phyloP scores from a whole-genome alignment of 2,888 invertebrate species.

The Flexamia atlantica region DNA sequence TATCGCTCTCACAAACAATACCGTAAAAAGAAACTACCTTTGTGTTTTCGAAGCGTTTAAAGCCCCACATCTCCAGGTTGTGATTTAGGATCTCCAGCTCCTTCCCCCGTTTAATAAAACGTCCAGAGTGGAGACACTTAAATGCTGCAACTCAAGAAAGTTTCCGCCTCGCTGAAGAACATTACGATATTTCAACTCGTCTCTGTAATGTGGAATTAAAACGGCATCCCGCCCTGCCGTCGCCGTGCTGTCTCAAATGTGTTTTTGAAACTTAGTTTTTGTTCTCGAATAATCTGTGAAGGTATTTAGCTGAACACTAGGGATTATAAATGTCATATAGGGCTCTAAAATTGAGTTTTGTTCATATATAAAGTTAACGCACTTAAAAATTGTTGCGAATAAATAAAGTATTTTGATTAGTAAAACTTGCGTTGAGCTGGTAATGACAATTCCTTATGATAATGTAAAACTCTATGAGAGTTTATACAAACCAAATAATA shows the following conservation, averaged over 20 bases:
- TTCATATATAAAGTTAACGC: no score
- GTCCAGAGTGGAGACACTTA: constrained; percentile 31
- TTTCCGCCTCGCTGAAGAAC: constrained; percentile 12
- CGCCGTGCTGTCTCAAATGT: not conserved
- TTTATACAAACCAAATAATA: no score
- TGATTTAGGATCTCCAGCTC: constrained; percentile 21
- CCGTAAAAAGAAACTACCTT: no score
- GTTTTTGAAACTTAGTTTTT: not conserved
- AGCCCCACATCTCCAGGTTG: constrained; percentile 13
- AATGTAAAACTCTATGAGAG: no score
- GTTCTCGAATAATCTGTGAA: not conserved
- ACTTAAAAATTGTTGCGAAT: no score
- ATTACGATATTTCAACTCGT: constrained; percentile 20
- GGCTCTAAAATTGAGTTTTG: no score
- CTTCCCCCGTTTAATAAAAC: constrained; percentile 31
- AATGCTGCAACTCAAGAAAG: constrained; percentile 17
- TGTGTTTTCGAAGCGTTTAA: not conserved
- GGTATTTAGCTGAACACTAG: no score
- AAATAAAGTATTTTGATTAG: no score
- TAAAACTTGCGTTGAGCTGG: no score
- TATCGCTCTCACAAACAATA: no score
- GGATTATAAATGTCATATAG: no score
- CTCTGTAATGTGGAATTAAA: constrained; percentile 31
- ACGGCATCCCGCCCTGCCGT: not conserved
- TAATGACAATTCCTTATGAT: no score